Base-by-base conservation (phyloP, 1,140 invertebrate species). In the Cotesia chilonis region DNA sequence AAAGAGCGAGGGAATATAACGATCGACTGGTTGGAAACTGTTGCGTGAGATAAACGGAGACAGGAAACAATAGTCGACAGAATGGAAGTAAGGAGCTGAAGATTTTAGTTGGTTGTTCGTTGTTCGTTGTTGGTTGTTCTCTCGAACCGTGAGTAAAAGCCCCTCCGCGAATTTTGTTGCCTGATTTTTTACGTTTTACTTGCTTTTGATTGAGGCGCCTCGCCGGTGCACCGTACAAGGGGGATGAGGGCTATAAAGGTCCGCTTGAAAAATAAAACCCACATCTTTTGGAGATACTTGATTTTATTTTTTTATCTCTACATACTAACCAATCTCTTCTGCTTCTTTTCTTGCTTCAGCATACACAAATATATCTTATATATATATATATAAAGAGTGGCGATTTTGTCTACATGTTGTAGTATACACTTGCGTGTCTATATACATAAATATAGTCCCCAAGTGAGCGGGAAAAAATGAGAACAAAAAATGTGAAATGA, bases 171-270 rank as follows among this genome's bases (percentile, higher is more conserved):
- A 75, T 78, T 77, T 78, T 75, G 79, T 79, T 80, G 74, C 76
- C 77, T 81, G 79, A 84, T 83, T 84, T 83, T 82, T 81, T 83
- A 81, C 78, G 76, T 83, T 84, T 85, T 83, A 81, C 82, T 85
- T 79, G 80, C 79, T 84, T 85, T 85, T 84, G 82, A 85, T 83
- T 85, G 82, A 80, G 74, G 79, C 61, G 77, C 71, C 52, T 47
- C 65, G 73, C 72, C 75, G 74, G 76, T 74, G 74, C 69, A 77
- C 70, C 14, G 38, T 72, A 72, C 36, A 72, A 72, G 72, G 74
- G 74, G 75, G 68, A 76, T 63, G 76, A 77, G 76, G 76, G 74
- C 78, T 83, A 84, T 83, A 84, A 84, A 83, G 80, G 80, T 76
- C 78, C 79, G 81, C 83, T 81, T n/a, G 81, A 83, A 84, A 84